These are phyloP conservation scores for Meles meles DNA, from an alignment of 2,113 vertebrate genomes.

Conservation along the genomic window DNA sequence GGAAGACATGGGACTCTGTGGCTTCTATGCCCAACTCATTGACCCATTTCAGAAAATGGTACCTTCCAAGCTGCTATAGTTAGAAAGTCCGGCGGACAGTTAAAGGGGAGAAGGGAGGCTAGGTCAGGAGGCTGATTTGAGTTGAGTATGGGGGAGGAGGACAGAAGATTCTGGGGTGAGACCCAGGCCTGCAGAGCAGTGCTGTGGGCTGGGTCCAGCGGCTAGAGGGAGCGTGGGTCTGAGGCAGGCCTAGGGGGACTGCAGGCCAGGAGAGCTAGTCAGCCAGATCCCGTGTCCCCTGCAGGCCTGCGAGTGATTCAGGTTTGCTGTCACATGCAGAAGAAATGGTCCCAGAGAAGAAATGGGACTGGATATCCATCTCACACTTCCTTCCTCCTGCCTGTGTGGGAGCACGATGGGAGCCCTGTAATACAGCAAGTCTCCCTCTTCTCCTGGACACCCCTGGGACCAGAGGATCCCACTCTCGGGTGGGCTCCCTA, in stretches of 20 bases:
- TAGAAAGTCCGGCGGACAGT: not conserved
- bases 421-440: rapidly evolving
- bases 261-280: not conserved
- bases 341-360: not conserved
- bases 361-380: rapidly evolving
- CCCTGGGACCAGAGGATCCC: not conserved
- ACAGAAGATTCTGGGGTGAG: not conserved
- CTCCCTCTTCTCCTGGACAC: not conserved
- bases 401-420: not conserved
- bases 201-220: not conserved
- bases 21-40: not conserved
- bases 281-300: not conserved
- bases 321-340: rapidly evolving
- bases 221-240: not conserved
- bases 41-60: not conserved
- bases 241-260: not conserved
- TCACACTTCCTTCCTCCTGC: not conserved
- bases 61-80: not conserved
- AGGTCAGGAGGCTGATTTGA: not conserved
- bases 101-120: not conserved
- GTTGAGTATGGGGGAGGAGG: not conserved
- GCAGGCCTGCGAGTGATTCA: not conserved
- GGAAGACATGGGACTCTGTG: not conserved
- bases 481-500: not conserved
- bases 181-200: not conserved